Percentiles rank a stretch among this genome's conserved stretches.
phyloP scores from a whole-genome alignment of 2,888 invertebrate genomes.

The Macropis europaea region DNA sequence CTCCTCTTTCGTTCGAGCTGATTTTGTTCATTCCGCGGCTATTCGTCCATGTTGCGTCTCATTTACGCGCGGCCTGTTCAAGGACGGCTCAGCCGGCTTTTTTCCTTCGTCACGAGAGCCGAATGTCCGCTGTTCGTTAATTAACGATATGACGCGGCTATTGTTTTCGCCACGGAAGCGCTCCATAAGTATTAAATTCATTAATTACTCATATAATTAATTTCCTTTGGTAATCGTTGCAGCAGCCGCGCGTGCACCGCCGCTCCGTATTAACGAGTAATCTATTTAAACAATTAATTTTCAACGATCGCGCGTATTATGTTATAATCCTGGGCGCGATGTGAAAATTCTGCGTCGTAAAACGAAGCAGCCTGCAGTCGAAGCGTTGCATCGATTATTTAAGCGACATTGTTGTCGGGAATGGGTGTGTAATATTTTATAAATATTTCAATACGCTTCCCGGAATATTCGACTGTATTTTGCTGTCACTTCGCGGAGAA shows the following conservation, averaged over 20 bases:
- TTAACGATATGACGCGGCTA: neutral
- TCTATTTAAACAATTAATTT: conserved; percentile 17
- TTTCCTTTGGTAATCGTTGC: conserved; percentile 7
- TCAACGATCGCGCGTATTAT: neutral
- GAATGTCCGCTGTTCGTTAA: conserved; percentile 13
- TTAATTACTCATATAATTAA: conserved; percentile 15
- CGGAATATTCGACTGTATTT: no score
- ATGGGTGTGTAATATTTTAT: no score
- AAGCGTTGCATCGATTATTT: no score
- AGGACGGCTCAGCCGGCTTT: neutral
- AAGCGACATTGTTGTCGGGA: no score
- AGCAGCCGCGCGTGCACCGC: rapidly evolving
- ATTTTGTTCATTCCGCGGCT: conserved; percentile 4
- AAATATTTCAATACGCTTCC: no score
- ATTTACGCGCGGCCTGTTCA: neutral
- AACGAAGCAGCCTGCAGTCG: no score
- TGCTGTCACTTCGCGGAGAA: no score
- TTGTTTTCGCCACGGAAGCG: conserved; percentile 5
- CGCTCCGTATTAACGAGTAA: neutral
- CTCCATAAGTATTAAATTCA: conserved; percentile 7
- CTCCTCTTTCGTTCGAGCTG: neutral
- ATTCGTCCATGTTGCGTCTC: conserved; percentile 14
- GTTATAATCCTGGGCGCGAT: neutral
- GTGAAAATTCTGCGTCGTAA: neutral
- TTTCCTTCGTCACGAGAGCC: neutral